Evolutionary conservation across 2,113 vertebrate genomes (phyloP).

Genomic region (Sciurus niger): DNA sequence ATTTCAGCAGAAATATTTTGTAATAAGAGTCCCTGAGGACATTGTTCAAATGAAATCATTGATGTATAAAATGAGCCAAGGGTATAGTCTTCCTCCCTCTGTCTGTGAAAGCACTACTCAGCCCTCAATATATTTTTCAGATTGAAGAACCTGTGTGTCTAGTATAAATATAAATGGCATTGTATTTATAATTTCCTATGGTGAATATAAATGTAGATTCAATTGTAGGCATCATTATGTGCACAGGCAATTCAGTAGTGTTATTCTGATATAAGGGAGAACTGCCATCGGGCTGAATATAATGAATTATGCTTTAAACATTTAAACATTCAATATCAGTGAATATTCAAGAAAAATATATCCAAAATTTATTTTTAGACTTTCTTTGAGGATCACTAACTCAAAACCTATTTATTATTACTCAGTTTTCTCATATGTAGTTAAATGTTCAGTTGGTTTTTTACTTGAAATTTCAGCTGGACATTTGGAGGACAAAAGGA

Average conservation of each 20-base stretch:
- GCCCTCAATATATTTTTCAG: neutral
- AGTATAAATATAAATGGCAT: constrained; percentile 7
- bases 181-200: constrained; percentile 2
- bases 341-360: constrained; percentile 4
- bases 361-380: constrained; percentile 28
- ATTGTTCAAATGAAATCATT: neutral
- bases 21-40: neutral
- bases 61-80: neutral
- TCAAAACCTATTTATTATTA: neutral
- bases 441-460: constrained; percentile 20
- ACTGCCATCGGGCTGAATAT: neutral
- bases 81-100: neutral
- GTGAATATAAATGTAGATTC: neutral
- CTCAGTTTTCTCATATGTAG: neutral
- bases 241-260: neutral
- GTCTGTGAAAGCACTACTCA: neutral
- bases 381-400: neutral
- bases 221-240: neutral
- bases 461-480: constrained; percentile 3
- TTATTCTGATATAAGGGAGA: neutral
- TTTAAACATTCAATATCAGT: neutral
- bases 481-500: neutral
- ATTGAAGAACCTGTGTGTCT: neutral
- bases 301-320: neutral
- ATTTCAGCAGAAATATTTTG: constrained; percentile 41